Conservation (phyloP, 2,113 vertebrate species). For the Canis aureus region DNA sequence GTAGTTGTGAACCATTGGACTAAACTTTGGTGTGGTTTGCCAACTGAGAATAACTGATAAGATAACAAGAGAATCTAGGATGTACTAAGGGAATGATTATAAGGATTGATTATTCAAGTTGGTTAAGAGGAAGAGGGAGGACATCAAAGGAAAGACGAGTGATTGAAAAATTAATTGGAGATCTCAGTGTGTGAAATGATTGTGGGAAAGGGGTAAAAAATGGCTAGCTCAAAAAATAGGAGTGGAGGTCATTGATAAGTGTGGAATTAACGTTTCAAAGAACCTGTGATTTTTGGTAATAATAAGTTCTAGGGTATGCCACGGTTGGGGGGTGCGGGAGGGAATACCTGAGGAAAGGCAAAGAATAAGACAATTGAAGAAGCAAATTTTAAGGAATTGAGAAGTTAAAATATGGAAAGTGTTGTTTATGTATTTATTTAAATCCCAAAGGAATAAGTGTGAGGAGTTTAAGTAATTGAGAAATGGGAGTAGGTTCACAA, state of each 20-base stretch:
- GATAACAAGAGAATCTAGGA: neutral
- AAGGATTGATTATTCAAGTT: neutral
- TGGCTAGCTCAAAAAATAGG: neutral
- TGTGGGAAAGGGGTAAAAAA: neutral
- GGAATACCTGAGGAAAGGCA: neutral
- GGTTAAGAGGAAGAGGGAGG: neutral
- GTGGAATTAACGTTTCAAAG: neutral
- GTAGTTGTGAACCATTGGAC: neutral
- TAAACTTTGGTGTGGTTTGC: neutral
- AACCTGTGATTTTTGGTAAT: neutral
- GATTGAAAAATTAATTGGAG: neutral
- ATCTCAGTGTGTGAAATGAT: neutral
- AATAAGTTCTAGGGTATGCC: neutral
- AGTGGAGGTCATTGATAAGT: neutral
- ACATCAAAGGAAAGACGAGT: neutral
- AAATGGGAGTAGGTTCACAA: neutral
- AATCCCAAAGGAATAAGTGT: neutral
- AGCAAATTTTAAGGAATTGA: neutral
- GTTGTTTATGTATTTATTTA: neutral
- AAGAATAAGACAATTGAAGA: neutral
- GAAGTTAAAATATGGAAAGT: neutral
- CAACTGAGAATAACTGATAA: neutral
- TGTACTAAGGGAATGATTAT: neutral
- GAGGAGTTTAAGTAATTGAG: neutral
- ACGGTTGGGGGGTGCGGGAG: fast-evolving